Evolutionary conservation across 1,140 invertebrate genomes (phyloP), one percentile per base, ranked within the genome.

Genomic region (Chionoecetes opilio): DNA sequence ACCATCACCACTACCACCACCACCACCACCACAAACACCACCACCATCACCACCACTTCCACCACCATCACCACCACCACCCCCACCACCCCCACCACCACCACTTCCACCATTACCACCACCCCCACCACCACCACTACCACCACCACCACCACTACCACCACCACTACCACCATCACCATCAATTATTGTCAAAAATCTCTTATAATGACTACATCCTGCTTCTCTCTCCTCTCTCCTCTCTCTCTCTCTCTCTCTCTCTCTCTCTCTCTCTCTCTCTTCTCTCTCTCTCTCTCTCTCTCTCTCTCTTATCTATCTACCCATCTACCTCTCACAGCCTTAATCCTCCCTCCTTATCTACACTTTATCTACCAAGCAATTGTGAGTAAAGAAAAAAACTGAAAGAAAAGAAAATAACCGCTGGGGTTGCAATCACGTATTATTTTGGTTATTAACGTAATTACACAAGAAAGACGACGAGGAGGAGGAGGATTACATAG

Each of bases 211-310:
- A 75, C 63, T 75, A 26, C 63, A 75, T 75, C 63, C 63, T 75
- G 63, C 63, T 75, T 75, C 63, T 21, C 63, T 75, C 63, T 6
- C 63, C n/a, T 26, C 21, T 26, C 6, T 26, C 63, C 0, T 75
- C n/a, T n/a, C n/a, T n/a, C n/a, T n/a, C 63, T 75, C 63, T 75
- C 63, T n/a, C 63, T 75, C 46, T 75, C 63, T n/a, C 63, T 75
- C 63, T n/a, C 63, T 75, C 46, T 53, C 46, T 53, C 46, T 53
- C 46, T 63, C 53, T 63, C 53, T 63, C 53, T 26, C 53, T 63
- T 63, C 53, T 26, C 53, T 63, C 53, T n/a, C 63, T 46, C 41
- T 75, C 63, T 75, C 63, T n/a, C 63, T 75, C 41, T 46, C 14
- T 46, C 41, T 8, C 41, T 46, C 14, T 5, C 8, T n/a, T 75